Conservation (phyloP, 2,888 invertebrate species). For the Archips crataeganus region DNA sequence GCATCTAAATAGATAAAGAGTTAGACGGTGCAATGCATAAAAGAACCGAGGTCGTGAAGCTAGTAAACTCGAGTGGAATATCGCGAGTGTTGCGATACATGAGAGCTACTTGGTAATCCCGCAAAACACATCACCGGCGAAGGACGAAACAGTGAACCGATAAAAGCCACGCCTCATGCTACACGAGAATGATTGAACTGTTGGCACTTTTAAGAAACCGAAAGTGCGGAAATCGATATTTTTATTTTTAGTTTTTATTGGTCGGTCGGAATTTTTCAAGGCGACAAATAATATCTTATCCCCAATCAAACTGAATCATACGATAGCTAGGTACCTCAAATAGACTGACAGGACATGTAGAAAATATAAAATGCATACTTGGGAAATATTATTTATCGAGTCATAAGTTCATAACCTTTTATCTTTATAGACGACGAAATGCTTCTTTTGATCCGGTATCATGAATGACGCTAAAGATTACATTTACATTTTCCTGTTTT, state of each 20-base stretch:
- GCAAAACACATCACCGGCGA: constrained; percentile 10
- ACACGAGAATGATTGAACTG: background rate
- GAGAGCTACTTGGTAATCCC: constrained; percentile 26
- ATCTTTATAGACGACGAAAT: too few relatives aligned
- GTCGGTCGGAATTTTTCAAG: too few relatives aligned
- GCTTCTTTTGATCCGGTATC: background rate
- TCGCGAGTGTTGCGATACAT: constrained; percentile 25
- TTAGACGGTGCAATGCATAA: constrained; percentile 17
- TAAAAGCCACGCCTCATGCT: background rate
- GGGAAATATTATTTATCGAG: too few relatives aligned
- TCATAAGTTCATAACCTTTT: too few relatives aligned
- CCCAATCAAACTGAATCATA: too few relatives aligned
- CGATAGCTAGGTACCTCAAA: too few relatives aligned
- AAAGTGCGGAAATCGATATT: background rate
- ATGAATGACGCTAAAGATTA: background rate
- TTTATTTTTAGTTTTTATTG: too few relatives aligned
- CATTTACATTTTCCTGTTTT: background rate
- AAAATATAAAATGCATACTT: too few relatives aligned
- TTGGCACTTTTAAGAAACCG: background rate
- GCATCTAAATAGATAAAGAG: constrained; percentile 3
- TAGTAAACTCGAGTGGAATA: constrained; percentile 10
- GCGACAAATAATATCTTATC: too few relatives aligned
- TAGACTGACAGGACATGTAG: too few relatives aligned
- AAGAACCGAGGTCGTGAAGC: constrained; percentile 27
- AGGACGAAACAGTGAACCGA: constrained; percentile 6